These are phyloP conservation scores for Trachymyrmex septentrionalis DNA, from an alignment of 1,140 invertebrate genomes.

Conservation along the genomic window DNA sequence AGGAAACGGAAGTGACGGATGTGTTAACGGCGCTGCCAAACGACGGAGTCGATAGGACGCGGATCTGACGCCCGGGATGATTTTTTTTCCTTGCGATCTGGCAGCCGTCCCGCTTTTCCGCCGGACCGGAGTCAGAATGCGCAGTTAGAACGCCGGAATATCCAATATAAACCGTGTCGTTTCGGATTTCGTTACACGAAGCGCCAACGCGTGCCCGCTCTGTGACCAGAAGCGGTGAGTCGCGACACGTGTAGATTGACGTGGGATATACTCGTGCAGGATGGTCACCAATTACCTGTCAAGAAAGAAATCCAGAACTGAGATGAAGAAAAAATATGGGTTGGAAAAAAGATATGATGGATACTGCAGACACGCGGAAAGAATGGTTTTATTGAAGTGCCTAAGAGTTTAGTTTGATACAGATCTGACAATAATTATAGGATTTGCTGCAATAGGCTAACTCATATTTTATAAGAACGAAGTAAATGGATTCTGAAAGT, in stretches of 20 bases:
- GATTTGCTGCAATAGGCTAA: no score
- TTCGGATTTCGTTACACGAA: conserved; percentile 60
- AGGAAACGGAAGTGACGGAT: neutral
- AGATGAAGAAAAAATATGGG: neutral
- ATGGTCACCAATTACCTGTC: neutral
- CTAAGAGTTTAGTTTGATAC: no score
- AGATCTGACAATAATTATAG: no score
- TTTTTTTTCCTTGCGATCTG: conserved; percentile 59
- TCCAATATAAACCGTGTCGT: conserved; percentile 57
- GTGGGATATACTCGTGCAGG: neutral
- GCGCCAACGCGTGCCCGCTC: neutral
- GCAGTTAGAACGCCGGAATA: conserved; percentile 61
- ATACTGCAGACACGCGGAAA: no score
- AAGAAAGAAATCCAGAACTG: neutral
- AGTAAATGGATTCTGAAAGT: no score
- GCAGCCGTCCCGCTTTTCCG: conserved; percentile 68
- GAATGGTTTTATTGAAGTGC: no score
- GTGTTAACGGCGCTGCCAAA: neutral
- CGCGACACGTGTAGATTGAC: neutral
- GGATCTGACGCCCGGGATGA: conserved; percentile 30
- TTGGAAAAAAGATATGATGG: no score
- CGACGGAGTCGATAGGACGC: conserved; percentile 63
- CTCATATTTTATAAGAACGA: no score
- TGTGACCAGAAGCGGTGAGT: neutral
- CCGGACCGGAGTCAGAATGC: conserved; percentile 50